Conservation (phyloP, 2,113 vertebrate species). For the Urocolius indicus region DNA sequence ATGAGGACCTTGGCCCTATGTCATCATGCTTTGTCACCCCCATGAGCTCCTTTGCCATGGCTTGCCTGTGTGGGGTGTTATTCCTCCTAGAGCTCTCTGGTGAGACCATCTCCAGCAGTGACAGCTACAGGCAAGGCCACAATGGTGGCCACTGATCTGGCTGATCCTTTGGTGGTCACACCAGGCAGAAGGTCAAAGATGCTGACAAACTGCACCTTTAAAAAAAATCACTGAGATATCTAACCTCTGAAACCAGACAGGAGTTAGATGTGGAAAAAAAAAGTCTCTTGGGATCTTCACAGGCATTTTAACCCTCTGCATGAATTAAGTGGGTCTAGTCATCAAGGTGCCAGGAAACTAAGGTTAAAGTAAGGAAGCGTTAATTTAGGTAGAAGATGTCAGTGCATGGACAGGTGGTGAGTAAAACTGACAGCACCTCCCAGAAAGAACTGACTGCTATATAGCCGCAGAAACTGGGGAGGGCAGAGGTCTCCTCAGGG, state of each 20-base stretch:
- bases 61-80: rapidly evolving
- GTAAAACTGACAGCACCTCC: constrained; percentile 12
- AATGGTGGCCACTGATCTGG: rapidly evolving
- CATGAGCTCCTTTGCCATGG: background rate
- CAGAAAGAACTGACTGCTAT: background rate
- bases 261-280: background rate
- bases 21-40: background rate
- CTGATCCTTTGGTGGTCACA: background rate
- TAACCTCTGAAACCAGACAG: background rate
- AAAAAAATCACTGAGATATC: background rate
- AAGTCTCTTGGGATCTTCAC: background rate
- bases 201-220: background rate
- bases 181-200: background rate
- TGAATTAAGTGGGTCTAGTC: background rate
- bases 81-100: background rate
- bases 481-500: constrained; percentile 18
- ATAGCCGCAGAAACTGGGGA: background rate
- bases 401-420: background rate
- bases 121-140: background rate
- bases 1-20: background rate
- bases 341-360: background rate
- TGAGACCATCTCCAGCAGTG: rapidly evolving
- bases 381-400: background rate
- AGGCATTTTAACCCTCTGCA: background rate
- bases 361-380: constrained; percentile 4